A percentile compares a stretch with the other conserved stretches of the same genome.
Conservation (phyloP, 2,113 vertebrate species). For the Redunca redunca region DNA sequence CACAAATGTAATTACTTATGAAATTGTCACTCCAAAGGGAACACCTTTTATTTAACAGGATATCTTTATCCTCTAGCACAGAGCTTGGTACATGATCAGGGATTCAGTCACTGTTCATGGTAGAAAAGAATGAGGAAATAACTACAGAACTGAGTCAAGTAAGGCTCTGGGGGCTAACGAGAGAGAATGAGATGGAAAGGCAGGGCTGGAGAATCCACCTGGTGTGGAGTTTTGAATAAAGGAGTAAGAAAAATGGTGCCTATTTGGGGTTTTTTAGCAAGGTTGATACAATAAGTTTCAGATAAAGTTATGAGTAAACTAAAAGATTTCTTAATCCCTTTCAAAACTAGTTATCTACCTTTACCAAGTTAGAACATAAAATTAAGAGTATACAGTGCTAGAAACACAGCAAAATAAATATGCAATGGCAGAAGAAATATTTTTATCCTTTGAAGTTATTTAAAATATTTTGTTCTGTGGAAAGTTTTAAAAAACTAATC, state of each 20-base stretch:
- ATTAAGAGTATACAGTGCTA: not conserved
- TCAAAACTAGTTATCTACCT: not conserved
- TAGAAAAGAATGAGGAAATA: not conserved
- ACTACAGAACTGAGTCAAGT: not conserved
- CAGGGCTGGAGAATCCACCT: not conserved
- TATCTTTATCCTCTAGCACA: not conserved
- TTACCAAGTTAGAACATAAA: not conserved
- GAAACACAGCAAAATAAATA: not conserved
- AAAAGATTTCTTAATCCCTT: not conserved
- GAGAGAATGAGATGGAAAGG: not conserved
- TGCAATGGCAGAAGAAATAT: not conserved
- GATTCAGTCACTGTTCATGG: not conserved
- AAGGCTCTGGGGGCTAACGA: not conserved
- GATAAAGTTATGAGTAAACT: not conserved
- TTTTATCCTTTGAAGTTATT: conserved; percentile 26
- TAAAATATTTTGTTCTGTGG: not conserved
- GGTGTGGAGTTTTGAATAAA: not conserved
- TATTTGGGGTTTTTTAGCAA: not conserved
- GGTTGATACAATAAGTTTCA: not conserved
- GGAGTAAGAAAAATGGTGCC: not conserved
- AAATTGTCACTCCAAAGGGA: not conserved
- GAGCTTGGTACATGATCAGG: not conserved
- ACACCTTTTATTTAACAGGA: not conserved
- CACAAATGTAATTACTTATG: not conserved
- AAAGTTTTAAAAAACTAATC: not conserved